Evolutionary conservation across 2,113 vertebrate species (phyloP).

Genomic region (Entomyzon cyanotis): DNA sequence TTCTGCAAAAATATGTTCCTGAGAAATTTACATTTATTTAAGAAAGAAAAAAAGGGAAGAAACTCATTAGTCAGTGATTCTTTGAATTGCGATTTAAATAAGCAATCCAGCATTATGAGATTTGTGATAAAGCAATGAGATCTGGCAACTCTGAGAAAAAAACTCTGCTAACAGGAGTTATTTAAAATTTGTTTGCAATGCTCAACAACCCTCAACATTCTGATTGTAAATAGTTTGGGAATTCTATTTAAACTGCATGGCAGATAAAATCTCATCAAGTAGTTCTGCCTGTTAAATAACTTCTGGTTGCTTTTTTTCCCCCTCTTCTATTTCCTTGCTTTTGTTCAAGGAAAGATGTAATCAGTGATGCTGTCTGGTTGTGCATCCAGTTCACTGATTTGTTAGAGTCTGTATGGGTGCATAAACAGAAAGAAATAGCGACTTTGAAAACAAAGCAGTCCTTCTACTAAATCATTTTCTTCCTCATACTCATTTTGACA

Average conservation of each 20-base stretch:
- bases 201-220: background rate
- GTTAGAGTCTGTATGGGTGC: background rate
- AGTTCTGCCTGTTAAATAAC: background rate
- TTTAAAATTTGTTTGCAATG: constrained; percentile 3
- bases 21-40: background rate
- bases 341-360: constrained; percentile 17
- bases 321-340: background rate
- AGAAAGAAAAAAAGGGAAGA: background rate
- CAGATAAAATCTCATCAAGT: constrained; percentile 35
- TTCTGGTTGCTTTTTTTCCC: background rate
- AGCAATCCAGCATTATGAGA: background rate
- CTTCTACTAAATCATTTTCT: background rate
- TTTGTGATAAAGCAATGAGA: background rate
- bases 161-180: background rate
- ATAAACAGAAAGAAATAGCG: constrained; percentile 19
- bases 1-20: background rate
- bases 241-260: background rate
- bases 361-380: background rate
- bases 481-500: constrained; percentile 16
- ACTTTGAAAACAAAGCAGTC: constrained; percentile 12
- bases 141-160: background rate
- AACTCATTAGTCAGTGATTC: background rate
- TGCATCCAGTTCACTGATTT: constrained; percentile 55
- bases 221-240: background rate
- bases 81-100: background rate